Evolutionary conservation across 2,888 invertebrate genomes (phyloP), one percentile per base, ranked within the genome.

Genomic region (Troglohyphantes excavatus): DNA sequence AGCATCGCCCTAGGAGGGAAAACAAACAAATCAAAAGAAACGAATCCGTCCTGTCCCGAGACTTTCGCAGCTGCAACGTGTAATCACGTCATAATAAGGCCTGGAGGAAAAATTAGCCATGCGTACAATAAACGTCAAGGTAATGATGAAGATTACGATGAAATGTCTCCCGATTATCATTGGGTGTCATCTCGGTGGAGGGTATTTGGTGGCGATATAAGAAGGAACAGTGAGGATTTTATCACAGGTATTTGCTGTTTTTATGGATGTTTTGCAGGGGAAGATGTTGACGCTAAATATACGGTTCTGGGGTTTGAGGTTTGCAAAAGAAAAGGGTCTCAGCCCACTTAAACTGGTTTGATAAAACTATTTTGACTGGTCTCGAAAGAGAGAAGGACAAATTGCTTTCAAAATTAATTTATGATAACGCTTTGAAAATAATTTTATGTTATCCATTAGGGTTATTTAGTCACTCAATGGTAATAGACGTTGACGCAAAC

Each of bases 41-140:
- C 63, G 75, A 75, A 61, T 27, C 13, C 19, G 59, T 76, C 85
- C 26, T 59, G 29, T 53, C 72, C 59, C 17, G 19, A 26, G 39
- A 19, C 43, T 7, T 27, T 39, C 39, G 73, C 76, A 70, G 76
- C 76, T 76, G 76, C 11, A 75, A 73, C 81, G 19, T 88, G 67
- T 88, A 88, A 82, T 88, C 75, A 75, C 26, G 33, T 43, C 75
- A 82, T 81, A 82, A 88, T 73, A 79, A 82, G 53, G 70, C 53
- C 73, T 87, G 67, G 87, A 39, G 78, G 67, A 73, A 76, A 82
- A 82, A 82, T 88, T 88, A 88, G 81, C 73, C 88, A 88, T 82
- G 88, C 88, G 68, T 82, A 75, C 46, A 53, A 53, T 73, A 13
- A 23, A 73, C 29, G 68, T 82, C 65, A 27, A 68, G 59, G 75